Evolutionary conservation across 2,797 vertebrate species (phyloP).

Genomic region (Coreius guichenoti): DNA sequence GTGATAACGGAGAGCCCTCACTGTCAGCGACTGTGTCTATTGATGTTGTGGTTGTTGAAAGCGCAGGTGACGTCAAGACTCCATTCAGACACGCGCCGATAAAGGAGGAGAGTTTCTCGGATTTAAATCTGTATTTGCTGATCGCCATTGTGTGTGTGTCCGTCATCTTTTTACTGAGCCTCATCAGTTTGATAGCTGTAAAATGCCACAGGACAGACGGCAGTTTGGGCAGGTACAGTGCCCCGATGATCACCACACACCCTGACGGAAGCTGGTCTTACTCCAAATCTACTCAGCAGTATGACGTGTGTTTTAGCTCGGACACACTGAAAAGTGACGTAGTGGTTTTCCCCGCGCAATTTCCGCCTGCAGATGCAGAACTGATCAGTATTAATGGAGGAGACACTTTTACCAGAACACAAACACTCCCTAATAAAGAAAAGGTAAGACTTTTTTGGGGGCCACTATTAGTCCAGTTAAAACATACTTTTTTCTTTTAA

Average conservation of each 20-base stretch:
- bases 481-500: too few species aligned
- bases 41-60: constrained; percentile 83
- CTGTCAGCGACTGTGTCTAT: constrained; percentile 84
- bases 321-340: constrained; percentile 75
- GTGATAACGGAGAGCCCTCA: constrained; percentile 84
- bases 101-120: constrained; percentile 72
- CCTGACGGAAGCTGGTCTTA: constrained; percentile 75
- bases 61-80: constrained; percentile 79
- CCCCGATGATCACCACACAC: constrained; percentile 69
- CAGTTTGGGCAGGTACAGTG: constrained; percentile 63
- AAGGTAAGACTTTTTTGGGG: constrained; percentile 65
- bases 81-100: constrained; percentile 77
- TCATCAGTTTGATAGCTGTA: constrained; percentile 81
- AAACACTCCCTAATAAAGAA: constrained; percentile 69
- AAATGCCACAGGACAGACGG: constrained; percentile 80
- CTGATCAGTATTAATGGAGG: constrained; percentile 72
- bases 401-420: constrained; percentile 70
- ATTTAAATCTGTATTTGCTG: constrained; percentile 86
- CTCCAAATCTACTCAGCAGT: constrained; percentile 73
- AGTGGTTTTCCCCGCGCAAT: constrained; percentile 70
- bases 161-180: constrained; percentile 85
- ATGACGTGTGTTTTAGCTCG: constrained; percentile 75
- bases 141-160: constrained; percentile 84
- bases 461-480: neutral
- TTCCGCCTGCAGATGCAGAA: constrained; percentile 68